Percentiles rank a stretch among this genome's conserved stretches.
These are phyloP conservation scores for Caenorhabditis sp. DNA, from an alignment of 2,888 invertebrate genomes.

Conservation along the genomic window DNA sequence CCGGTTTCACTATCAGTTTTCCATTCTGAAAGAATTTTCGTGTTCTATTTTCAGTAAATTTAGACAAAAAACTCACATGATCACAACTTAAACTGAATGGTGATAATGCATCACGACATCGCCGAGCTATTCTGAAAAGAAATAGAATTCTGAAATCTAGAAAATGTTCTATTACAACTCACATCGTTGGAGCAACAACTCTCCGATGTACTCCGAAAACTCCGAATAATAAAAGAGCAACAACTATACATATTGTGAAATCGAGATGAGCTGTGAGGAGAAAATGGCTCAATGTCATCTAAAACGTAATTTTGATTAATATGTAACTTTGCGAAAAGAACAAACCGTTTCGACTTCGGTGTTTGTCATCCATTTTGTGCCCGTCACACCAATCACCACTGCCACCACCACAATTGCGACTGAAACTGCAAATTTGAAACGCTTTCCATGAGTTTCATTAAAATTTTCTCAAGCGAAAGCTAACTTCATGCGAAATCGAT, in stretches of 20 bases:
- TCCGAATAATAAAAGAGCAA: conserved; percentile 74
- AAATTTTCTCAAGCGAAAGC: too few species aligned
- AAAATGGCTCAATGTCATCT: conserved; percentile 6
- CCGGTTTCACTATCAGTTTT: conserved; percentile 54
- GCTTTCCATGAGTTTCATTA: background rate
- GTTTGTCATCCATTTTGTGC: conserved; percentile 15
- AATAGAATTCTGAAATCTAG: background rate
- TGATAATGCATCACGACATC: conserved; percentile 64
- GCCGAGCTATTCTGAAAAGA: conserved; percentile 61
- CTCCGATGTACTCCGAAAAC: conserved; percentile 91
- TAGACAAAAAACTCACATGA: conserved; percentile 41
- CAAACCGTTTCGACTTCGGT: background rate
- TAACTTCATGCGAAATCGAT: too few species aligned
- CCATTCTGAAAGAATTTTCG: conserved; percentile 42
- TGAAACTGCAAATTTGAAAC: conserved; percentile 15
- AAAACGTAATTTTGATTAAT: conserved; percentile 8
- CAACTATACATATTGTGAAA: conserved; percentile 72
- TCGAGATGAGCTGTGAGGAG: conserved; percentile 27
- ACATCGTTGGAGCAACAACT: conserved; percentile 92
- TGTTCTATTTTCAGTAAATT: too few species aligned
- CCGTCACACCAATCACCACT: conserved; percentile 28
- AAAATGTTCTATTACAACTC: conserved; percentile 22
- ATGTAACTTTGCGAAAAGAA: background rate
- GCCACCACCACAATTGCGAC: conserved; percentile 30
- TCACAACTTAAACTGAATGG: conserved; percentile 68